Evolutionary conservation across 2,113 vertebrate genomes (phyloP).

Genomic region (Scophthalmus maximus): DNA sequence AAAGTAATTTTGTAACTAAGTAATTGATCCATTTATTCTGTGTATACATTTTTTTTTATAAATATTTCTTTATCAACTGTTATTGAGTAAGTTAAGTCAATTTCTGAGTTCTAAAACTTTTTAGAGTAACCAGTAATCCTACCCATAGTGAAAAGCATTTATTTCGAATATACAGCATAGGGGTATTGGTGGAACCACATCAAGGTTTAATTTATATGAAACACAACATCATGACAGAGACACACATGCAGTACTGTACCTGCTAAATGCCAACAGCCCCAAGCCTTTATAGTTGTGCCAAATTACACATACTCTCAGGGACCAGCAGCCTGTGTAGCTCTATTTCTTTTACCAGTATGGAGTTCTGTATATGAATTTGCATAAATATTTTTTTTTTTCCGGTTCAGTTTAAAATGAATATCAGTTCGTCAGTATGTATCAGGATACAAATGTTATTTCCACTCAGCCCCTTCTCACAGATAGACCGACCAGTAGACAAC

Average conservation of each 20-base stretch:
- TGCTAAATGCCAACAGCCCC: neutral
- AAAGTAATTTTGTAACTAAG: neutral
- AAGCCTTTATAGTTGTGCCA: neutral
- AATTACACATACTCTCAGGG: neutral
- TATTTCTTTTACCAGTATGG: constrained; percentile 1
- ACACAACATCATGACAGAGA: constrained; percentile 6
- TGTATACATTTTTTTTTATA: neutral
- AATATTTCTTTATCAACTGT: neutral
- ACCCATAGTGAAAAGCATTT: neutral
- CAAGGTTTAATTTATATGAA: constrained; percentile 7
- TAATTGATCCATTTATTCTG: no score
- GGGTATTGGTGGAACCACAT: neutral
- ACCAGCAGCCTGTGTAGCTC: neutral
- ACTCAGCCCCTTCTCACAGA: constrained; percentile 78
- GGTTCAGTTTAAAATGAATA: neutral
- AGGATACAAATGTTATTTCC: constrained; percentile 9
- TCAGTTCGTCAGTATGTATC: neutral
- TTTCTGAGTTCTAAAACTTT: neutral
- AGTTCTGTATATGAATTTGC: constrained; percentile 7
- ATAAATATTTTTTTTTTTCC: neutral
- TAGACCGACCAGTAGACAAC: constrained; percentile 99
- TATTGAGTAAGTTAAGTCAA: neutral
- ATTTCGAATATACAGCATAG: constrained; percentile 12
- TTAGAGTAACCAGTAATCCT: neutral
- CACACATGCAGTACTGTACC: constrained; percentile 34